Percentiles rank a stretch among this genome's conserved stretches.
Conservation (phyloP, 2,888 invertebrate species). For the Aporophyla lueneburgensis region DNA sequence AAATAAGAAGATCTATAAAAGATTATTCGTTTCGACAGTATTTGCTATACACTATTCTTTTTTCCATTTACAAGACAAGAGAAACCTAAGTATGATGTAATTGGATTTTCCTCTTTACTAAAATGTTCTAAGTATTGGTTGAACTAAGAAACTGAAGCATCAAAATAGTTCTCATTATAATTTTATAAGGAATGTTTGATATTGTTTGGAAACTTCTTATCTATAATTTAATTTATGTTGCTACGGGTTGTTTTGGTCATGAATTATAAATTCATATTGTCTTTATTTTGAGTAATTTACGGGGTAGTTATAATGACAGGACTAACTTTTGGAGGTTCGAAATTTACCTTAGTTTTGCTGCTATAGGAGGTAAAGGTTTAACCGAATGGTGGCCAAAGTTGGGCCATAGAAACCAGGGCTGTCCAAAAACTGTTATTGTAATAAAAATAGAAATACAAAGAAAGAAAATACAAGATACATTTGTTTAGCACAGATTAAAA, state of each 20-base stretch:
- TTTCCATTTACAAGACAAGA: slow-evolving; percentile 37
- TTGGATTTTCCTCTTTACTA: slow-evolving; percentile 37
- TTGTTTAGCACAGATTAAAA: too few relatives aligned
- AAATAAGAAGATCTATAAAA: background rate
- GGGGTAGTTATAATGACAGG: background rate
- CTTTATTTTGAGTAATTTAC: background rate
- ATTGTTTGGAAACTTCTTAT: slow-evolving; percentile 7
- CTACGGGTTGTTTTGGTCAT: background rate
- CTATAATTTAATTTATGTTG: slow-evolving; percentile 18
- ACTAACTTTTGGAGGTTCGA: background rate
- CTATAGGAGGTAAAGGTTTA: background rate
- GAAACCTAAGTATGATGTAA: slow-evolving; percentile 41
- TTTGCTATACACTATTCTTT: slow-evolving; percentile 38
- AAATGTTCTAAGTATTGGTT: slow-evolving; percentile 28
- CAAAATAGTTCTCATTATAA: slow-evolving; percentile 32
- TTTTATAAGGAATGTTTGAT: slow-evolving; percentile 11
- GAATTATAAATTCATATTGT: slow-evolving; percentile 14
- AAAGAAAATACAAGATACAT: too few relatives aligned
- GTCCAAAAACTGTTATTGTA: background rate
- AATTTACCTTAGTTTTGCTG: background rate
- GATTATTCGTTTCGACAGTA: slow-evolving; percentile 18
- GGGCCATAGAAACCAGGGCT: background rate
- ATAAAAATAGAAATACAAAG: too few relatives aligned
- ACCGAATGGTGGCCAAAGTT: background rate
- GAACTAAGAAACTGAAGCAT: slow-evolving; percentile 15